Evolutionary conservation across 2,888 invertebrate genomes (phyloP).

Genomic region (Trilocha varians): DNA sequence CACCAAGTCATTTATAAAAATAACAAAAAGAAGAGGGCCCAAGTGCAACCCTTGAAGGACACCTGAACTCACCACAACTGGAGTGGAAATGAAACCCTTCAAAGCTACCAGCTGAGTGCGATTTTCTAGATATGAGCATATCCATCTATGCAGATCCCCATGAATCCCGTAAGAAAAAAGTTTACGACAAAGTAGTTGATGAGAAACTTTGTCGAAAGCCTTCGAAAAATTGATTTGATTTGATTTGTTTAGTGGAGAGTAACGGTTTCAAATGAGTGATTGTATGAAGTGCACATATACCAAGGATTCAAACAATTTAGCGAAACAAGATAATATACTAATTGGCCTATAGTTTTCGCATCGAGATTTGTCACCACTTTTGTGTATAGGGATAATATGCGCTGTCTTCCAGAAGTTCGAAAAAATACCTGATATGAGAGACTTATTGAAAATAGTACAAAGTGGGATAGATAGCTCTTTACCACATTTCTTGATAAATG

Average conservation of each 20-base stretch:
- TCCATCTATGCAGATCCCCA: slow-evolving; percentile 7
- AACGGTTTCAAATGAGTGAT: too few species aligned
- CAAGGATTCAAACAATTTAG: slow-evolving; percentile 11
- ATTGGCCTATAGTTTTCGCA: slow-evolving; percentile 8
- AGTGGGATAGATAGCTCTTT: neutral
- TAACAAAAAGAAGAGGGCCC: slow-evolving; percentile 11
- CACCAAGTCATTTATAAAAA: too few species aligned
- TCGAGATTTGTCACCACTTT: slow-evolving; percentile 5
- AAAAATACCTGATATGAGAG: slow-evolving; percentile 8
- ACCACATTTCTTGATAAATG: slow-evolving; percentile 2
- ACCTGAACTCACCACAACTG: slow-evolving; percentile 4
- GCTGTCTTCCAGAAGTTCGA: slow-evolving; percentile 13
- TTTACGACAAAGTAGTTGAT: slow-evolving; percentile 5
- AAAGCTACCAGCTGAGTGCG: slow-evolving; percentile 5
- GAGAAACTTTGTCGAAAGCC: slow-evolving; percentile 7
- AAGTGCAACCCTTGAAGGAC: too few species aligned
- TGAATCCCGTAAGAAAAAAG: slow-evolving; percentile 6
- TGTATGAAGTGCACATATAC: too few species aligned
- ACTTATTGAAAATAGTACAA: slow-evolving; percentile 8
- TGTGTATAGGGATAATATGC: slow-evolving; percentile 10
- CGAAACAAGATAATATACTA: slow-evolving; percentile 8
- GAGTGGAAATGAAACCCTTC: slow-evolving; percentile 4
- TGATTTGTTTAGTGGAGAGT: slow-evolving; percentile 12
- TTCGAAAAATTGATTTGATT: slow-evolving; percentile 9
- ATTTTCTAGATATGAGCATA: slow-evolving; percentile 6